Percentiles rank a stretch among this genome's conserved stretches.
Conservation (phyloP, 2,113 vertebrate genomes). For the Sphaerodactylus townsendi region DNA sequence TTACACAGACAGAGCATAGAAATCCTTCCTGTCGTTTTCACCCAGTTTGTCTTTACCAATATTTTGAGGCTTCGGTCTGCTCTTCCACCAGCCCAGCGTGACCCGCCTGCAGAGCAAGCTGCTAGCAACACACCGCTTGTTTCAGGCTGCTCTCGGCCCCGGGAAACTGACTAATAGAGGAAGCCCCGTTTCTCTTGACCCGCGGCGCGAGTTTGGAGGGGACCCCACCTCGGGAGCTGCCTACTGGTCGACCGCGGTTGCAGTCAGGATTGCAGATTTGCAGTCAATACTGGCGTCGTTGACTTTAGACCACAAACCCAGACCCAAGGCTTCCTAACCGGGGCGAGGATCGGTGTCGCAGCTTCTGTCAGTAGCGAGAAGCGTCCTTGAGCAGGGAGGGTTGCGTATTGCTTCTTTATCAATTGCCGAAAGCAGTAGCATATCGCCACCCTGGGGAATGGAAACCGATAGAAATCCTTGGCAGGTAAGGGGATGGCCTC, state of each 20-base stretch:
- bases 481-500: neutral
- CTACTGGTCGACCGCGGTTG: neutral
- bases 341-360: neutral
- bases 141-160: neutral
- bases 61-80: neutral
- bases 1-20: fast-evolving
- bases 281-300: neutral
- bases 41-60: neutral
- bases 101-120: neutral
- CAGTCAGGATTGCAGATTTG: neutral
- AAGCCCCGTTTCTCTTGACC: neutral
- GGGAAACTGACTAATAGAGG: neutral
- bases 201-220: neutral
- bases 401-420: neutral
- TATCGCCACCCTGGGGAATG: neutral
- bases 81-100: neutral
- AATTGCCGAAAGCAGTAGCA: neutral
- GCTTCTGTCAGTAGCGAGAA: neutral
- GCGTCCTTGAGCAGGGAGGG: neutral
- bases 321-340: neutral
- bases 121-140: neutral
- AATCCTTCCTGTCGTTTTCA: too few species aligned
- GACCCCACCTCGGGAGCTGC: neutral
- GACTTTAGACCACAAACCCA: neutral
- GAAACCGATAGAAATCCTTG: neutral